Evolutionary conservation across 2,797 vertebrate genomes (phyloP).

Genomic region (Kryptopterus vitreolus): DNA sequence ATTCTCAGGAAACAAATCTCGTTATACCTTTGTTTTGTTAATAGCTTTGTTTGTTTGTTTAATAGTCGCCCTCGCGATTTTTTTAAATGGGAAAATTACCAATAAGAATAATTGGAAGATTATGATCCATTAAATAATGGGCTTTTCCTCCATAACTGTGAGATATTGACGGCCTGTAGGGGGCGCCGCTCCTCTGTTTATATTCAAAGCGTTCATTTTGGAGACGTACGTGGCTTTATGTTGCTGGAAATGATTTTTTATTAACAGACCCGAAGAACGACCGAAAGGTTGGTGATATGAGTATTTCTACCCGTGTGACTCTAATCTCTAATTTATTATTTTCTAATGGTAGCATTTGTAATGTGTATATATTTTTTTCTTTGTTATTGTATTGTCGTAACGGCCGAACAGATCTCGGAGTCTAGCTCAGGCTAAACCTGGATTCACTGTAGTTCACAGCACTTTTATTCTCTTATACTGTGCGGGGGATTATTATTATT

Average conservation of each 20-base stretch:
- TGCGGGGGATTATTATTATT: no score
- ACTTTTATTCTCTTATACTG: neutral
- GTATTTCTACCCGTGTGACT: no score
- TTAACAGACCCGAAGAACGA: neutral
- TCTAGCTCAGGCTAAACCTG: neutral
- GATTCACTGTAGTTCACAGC: neutral
- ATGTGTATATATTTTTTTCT: neutral
- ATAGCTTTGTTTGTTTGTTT: no score
- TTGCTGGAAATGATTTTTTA: neutral
- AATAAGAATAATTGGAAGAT: no score
- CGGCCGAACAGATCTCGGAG: neutral
- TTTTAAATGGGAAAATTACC: no score
- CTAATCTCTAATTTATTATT: no score
- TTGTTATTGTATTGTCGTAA: neutral
- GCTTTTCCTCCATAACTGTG: neutral
- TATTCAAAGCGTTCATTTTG: no score
- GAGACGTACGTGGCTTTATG: conserved; percentile 14
- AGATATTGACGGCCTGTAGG: neutral
- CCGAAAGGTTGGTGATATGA: conserved; percentile 20
- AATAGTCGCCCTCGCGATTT: no score
- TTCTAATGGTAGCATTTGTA: neutral
- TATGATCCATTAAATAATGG: no score
- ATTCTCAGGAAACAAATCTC: no score
- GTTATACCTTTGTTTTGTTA: no score
- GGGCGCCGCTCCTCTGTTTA: conserved; percentile 1